phyloP scores from a whole-genome alignment of 2,888 invertebrate genomes.

The Andrena praecox region DNA sequence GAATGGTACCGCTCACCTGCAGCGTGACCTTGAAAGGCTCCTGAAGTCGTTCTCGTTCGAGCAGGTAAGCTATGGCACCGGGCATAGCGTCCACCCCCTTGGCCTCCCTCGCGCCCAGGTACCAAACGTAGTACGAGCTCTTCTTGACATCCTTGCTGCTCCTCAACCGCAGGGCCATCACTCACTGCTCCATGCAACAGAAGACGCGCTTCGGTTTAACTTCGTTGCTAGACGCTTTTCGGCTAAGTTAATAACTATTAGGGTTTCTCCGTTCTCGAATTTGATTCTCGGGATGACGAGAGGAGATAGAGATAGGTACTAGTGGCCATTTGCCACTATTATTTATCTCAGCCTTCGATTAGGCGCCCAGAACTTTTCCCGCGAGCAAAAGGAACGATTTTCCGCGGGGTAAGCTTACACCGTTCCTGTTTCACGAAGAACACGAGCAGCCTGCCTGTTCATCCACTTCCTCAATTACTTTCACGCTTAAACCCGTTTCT shows the following conservation, averaged over 20 bases:
- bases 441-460: conserved; percentile 61
- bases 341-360: neutral
- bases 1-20: conserved; percentile 87
- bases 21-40: conserved; percentile 96
- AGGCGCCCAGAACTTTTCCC: conserved; percentile 12
- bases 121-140: conserved; percentile 96
- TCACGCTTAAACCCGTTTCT: conserved; percentile 80
- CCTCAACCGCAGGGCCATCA: conserved; percentile 92
- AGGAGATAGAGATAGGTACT: no score
- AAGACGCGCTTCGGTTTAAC: neutral
- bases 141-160: conserved; percentile 93
- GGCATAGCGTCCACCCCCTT: conserved; percentile 95
- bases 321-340: no score
- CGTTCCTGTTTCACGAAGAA: conserved; percentile 43
- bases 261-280: no score
- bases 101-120: conserved; percentile 98
- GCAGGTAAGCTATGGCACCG: conserved; percentile 93
- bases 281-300: no score
- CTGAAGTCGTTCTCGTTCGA: conserved; percentile 93
- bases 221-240: neutral
- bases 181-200: conserved; percentile 76
- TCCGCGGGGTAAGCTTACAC: conserved; percentile 50
- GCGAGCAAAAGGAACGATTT: conserved; percentile 52
- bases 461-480: conserved; percentile 79
- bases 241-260: no score